Base-by-base conservation (phyloP, 2,113 vertebrate genomes). In the Zapus hudsonius region DNA sequence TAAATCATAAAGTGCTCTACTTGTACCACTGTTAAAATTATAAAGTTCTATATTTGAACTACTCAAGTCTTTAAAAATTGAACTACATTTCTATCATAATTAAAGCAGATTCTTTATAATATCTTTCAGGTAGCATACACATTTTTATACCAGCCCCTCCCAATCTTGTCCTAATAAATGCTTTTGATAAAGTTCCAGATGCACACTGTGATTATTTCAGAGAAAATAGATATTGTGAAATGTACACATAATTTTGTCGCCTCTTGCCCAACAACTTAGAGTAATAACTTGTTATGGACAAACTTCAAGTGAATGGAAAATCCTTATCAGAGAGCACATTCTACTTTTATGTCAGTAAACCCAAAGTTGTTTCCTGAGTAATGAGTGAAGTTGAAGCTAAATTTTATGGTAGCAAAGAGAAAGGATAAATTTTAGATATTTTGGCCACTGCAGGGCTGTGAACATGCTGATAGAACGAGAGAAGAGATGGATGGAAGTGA, bases 351-450 rank as follows among this genome's bases (percentile, higher is more conserved):
- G 89, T 92, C 31, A 0, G 94, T 87, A 84, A 95, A 92, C 36
- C 44, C 61, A 67, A 94, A 93, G 91, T 67, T 93, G 87, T 87
- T 96, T 91, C 75, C 81, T 91, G 93, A 81, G 93, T 74, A 95
- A 92, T 87, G 96, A 96, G 84, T 91, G 87, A 78, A 84, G 69
- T 17, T 78, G 87, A 78, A 93, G 91, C 73, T 84, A 79, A 89
- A 76, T 95, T 92, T 96, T 94, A 93, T 81, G 38, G 64, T 73
- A 92, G 96, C 91, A 95, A 85, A 95, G 82, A 66, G 76, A 94
- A 95, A 95, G 84, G 66, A 94, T 95, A 95, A 85, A 95, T 95
- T 95, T 96, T 80, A 93, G 93, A 95, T 94, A 44, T 79, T 67
- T 94, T 89, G 59, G 73, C 36, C 47, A 17, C 27, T 52, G 57